phyloP scores from a whole-genome alignment of 2,888 invertebrate genomes.

The Sinopyrophorus schimmeli region DNA sequence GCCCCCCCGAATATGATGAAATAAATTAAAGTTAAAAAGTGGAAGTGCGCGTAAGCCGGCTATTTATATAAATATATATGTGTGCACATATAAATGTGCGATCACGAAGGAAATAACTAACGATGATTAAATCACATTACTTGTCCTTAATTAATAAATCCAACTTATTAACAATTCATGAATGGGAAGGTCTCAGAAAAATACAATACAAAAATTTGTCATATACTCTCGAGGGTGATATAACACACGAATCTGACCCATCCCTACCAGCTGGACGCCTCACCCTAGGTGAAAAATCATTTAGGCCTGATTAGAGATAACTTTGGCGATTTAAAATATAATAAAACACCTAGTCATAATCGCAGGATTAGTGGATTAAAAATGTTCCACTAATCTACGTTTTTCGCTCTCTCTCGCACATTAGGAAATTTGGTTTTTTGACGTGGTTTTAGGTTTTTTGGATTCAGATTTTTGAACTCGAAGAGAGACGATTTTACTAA shows the following conservation, averaged over 20 bases:
- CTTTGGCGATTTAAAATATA: conserved; percentile 37
- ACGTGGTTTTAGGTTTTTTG: too few species aligned
- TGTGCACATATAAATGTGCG: too few species aligned
- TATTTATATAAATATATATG: conserved; percentile 20
- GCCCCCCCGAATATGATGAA: conserved; percentile 8
- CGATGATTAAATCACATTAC: conserved; percentile 35
- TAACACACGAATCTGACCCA: conserved; percentile 44
- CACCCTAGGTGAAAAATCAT: conserved; percentile 47
- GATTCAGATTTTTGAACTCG: too few species aligned
- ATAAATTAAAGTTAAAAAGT: conserved; percentile 26
- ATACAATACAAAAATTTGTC: conserved; percentile 38
- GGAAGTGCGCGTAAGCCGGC: too few species aligned
- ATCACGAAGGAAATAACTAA: conserved; percentile 23
- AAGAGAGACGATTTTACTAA: too few species aligned
- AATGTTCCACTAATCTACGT: too few species aligned
- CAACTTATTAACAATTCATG: conserved; percentile 35
- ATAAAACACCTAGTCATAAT: conserved; percentile 36
- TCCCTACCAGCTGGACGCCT: conserved; percentile 44
- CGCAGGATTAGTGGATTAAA: neutral
- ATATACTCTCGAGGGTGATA: conserved; percentile 40
- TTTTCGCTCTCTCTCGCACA: too few species aligned
- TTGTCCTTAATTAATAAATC: conserved; percentile 37
- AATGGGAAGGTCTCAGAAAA: conserved; percentile 34
- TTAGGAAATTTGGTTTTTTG: too few species aligned
- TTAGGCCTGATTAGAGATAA: conserved; percentile 46